Evolutionary conservation across 92 coral and sea anemone species (phyloP).

Genomic region (Epizoanthus ramosus): DNA sequence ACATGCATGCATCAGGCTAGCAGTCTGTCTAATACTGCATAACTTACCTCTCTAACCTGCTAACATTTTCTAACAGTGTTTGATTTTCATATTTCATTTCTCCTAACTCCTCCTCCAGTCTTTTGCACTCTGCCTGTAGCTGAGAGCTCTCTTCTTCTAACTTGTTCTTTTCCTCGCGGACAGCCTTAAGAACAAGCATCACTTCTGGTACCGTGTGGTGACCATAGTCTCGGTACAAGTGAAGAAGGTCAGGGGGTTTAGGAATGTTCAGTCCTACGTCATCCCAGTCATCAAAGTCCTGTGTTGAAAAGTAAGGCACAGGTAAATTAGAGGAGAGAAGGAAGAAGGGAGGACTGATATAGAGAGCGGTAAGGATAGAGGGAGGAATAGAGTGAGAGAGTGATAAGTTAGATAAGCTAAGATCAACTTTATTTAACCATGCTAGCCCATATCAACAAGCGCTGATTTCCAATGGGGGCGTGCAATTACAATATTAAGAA

Average conservation of each 20-base stretch:
- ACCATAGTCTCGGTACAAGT: constrained; percentile 92
- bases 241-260: constrained; percentile 91
- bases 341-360: no score
- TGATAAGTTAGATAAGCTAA: no score
- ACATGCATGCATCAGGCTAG: no score
- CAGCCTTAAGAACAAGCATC: constrained; percentile 76
- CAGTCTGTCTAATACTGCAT: no score
- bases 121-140: constrained; percentile 66
- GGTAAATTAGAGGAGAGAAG: neutral
- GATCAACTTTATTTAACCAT: no score
- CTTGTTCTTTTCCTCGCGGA: constrained; percentile 80
- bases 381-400: no score
- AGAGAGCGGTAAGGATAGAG: no score
- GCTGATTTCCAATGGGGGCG: no score
- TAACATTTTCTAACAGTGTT: constrained; percentile 65
- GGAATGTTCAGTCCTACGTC: constrained; percentile 96
- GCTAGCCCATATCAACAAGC: no score
- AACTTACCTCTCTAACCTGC: constrained; percentile 72
- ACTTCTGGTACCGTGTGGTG: constrained; percentile 95
- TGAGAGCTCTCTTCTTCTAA: constrained; percentile 68
- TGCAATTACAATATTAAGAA: no score
- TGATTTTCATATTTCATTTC: constrained; percentile 83
- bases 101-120: constrained; percentile 77
- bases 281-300: constrained; percentile 99
- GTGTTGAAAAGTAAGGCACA: neutral